Base-by-base conservation (phyloP, 2,797 vertebrate genomes). In the Malacoraja senta region DNA sequence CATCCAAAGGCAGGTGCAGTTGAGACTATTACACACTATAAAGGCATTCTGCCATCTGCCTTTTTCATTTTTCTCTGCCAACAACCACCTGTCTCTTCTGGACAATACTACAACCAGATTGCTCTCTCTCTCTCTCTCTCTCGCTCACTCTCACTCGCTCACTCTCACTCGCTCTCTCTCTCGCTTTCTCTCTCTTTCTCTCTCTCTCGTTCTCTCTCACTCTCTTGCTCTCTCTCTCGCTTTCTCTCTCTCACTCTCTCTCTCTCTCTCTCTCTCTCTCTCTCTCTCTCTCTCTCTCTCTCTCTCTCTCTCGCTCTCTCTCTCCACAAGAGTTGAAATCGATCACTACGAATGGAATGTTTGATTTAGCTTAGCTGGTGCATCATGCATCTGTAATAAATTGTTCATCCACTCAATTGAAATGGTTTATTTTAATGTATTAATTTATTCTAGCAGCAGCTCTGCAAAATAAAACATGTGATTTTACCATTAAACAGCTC, bases 401-500 rank as follows among this genome's bases (percentile, higher is more conserved):
- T 26, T 92, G 24, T 92, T 15, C 90, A 74, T 53, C 90, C 72
- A 29, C 71, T 76, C 71, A 74, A 53, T 26, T 76, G 72, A 76
- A 92, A 71, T 58, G 44, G 9, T 76, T 91, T 35, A 32, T 90
- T 90, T 74, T 38, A 92, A 76, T 74, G 38, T n/a, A 53, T 74
- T 74, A 26, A 76, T 53, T 92, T 76, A 91, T 15, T 91, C 24
- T 8, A 74, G 12, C 84, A 35, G 13, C n/a, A 65, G n/a, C 17
- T 68, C n/a, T 88, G 29, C 44, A 91, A 72, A 72, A 53, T 91
- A 91, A 91, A 91, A 44, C 35, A 35, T 35, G 65, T 44, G 65
- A 53, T 58, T 92, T 38, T 92, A 71, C 90, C 12, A 92, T n/a
- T 74, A 58, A 92, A 74, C 24, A 17, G 44, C 44, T 29, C 35